These are phyloP conservation scores for Oscarella lobularis DNA, from an alignment of 37 sponge, comb jelly and placozoan species.

Conservation along the genomic window DNA sequence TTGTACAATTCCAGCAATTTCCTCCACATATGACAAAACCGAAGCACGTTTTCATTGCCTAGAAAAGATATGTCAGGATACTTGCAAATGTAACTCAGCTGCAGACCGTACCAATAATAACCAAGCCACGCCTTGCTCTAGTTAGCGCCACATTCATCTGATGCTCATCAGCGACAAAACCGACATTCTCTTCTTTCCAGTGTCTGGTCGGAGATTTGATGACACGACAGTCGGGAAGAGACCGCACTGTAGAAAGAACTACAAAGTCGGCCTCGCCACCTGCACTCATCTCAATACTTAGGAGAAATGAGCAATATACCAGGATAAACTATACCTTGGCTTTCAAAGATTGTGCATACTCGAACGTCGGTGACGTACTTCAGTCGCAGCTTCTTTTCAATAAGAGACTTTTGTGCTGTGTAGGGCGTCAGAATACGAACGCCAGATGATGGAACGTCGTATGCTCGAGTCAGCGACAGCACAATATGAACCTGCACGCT, in stretches of 20 bases:
- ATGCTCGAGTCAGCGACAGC: too few relatives aligned
- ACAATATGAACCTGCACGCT: too few relatives aligned
- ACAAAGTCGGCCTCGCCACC: neutral
- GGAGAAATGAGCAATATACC: too few relatives aligned
- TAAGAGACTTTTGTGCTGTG: neutral
- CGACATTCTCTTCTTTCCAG: neutral
- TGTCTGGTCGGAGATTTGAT: neutral
- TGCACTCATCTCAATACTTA: too few relatives aligned
- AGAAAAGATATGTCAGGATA: too few relatives aligned
- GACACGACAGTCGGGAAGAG: neutral
- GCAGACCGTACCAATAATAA: neutral
- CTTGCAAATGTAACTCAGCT: too few relatives aligned
- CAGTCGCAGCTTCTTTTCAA: neutral
- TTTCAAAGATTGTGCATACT: neutral
- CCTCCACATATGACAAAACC: too few relatives aligned
- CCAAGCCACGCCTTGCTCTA: neutral
- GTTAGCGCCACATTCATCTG: neutral
- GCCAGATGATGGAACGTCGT: neutral
- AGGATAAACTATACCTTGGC: neutral
- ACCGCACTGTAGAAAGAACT: neutral
- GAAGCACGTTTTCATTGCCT: too few relatives aligned
- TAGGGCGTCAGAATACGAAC: neutral
- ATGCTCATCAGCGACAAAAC: neutral
- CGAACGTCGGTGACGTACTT: neutral
- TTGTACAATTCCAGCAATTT: too few relatives aligned